Evolutionary conservation across 2,888 invertebrate species (phyloP).

Genomic region (Drosophila infuscata): DNA sequence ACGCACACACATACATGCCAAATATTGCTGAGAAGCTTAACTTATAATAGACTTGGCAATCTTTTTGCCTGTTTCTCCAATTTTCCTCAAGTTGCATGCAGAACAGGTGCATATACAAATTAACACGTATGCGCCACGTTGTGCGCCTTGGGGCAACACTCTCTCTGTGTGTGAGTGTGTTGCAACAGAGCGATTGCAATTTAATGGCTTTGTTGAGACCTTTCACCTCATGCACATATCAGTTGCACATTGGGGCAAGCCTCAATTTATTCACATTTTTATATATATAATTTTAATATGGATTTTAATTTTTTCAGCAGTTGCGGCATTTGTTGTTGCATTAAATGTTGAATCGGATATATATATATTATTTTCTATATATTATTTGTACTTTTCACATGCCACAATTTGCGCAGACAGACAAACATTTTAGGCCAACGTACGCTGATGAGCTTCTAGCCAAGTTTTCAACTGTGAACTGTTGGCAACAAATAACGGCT

Average conservation of each 20-base stretch:
- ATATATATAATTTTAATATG: background rate
- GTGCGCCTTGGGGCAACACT: conserved; percentile 1
- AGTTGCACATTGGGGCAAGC: conserved; percentile 12
- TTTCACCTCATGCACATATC: conserved; percentile 3
- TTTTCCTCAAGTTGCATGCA: conserved; percentile 31
- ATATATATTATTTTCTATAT: background rate
- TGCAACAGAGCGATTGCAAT: conserved; percentile 28
- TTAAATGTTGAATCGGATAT: background rate
- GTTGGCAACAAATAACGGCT: conserved; percentile 20
- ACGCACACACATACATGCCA: conserved; percentile 1
- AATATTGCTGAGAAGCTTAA: conserved; percentile 4
- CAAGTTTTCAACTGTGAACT: conserved; percentile 27
- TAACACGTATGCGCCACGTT: conserved; percentile 50
- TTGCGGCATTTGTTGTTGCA: background rate
- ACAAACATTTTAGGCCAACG: conserved; percentile 20
- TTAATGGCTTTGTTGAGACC: conserved; percentile 33
- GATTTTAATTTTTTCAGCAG: background rate
- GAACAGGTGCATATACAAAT: conserved; percentile 40
- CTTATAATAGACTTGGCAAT: conserved; percentile 23
- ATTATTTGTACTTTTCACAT: background rate
- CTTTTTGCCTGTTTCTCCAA: conserved; percentile 9
- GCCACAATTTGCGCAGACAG: background rate
- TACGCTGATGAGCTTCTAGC: conserved; percentile 8
- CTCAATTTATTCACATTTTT: background rate
- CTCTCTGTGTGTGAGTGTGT: conserved; percentile 3